Percentiles rank a stretch among this genome's conserved stretches.
Evolutionary conservation across 2,888 invertebrate species (phyloP).

Genomic region (Entomobrya multifasciata): DNA sequence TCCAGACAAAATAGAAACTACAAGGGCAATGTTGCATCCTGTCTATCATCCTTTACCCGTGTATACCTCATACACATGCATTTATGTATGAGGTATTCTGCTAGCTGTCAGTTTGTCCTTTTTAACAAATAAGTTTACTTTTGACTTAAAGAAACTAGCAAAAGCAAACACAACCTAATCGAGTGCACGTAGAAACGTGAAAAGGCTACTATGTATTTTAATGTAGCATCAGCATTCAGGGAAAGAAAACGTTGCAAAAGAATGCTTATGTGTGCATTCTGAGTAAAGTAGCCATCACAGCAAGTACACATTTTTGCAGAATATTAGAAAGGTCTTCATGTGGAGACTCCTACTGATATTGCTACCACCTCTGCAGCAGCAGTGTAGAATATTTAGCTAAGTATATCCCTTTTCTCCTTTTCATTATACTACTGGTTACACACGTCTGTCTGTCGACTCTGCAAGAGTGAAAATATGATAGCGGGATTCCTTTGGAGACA

Average conservation of each 20-base stretch:
- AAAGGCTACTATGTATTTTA: too few relatives aligned
- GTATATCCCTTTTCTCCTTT: slow-evolving; percentile 21
- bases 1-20: not conserved
- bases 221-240: too few relatives aligned
- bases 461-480: not conserved
- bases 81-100: slow-evolving; percentile 47
- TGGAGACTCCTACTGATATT: slow-evolving; percentile 29
- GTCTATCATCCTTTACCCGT: too few relatives aligned
- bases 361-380: not conserved
- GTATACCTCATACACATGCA: slow-evolving; percentile 16
- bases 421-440: slow-evolving; percentile 23
- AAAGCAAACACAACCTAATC: not conserved
- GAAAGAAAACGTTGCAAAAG: too few relatives aligned
- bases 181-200: not conserved
- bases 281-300: too few relatives aligned
- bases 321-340: slow-evolving; percentile 1
- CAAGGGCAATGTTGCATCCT: too few relatives aligned
- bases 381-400: too few relatives aligned
- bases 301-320: slow-evolving; percentile 31
- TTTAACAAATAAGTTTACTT: slow-evolving; percentile 41
- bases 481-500: slow-evolving; percentile 12
- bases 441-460: slow-evolving; percentile 16
- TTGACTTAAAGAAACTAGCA: slow-evolving; percentile 21
- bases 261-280: too few relatives aligned
- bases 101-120: slow-evolving; percentile 19